Base-by-base conservation (phyloP, 1,140 invertebrate genomes). In the Marisa cornuarietis region DNA sequence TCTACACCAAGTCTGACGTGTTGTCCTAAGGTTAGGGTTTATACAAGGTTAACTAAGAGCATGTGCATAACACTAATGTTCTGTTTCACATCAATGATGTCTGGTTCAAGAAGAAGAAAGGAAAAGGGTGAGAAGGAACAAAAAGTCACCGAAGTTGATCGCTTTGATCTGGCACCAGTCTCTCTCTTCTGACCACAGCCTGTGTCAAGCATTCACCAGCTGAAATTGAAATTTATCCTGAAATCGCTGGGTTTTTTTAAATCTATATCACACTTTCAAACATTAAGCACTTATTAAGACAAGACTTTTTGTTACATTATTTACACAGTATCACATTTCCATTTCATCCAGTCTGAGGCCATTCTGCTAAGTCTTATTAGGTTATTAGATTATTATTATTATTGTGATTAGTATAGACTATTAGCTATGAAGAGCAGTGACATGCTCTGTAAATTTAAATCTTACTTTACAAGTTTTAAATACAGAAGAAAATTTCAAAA, bases 151-250 rank as follows among this genome's bases (percentile, higher is more conserved):
- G 58, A 24, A 61, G 26, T n/a, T 79, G 78, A 14, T 79, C 16
- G 11, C 58, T 22, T 52, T 74, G 26, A 24, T 79, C 78, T 11
- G 78, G 78, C 16, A 63, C 71, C 9, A 79, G 52, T 22, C 51
- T n/a, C 22, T 61, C 31, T 18, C 51, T 77, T 20, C 72, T 69
- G 31, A 76, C 65, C n/a, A 14, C n/a, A 16, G 54, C 66, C 42
- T 73, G 18, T 61, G 20, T 42, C 10, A 72, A 51, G 61, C 68
- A 71, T 31, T 72, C 31, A 4, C 58, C 74, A 71, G 54, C 75
- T 78, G 31, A 1, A 26, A 77, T n/a, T 42, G 31, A 42, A 42
- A 42, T 42, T 42, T 6, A 42, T 42, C 31, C 31, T 42, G 2
- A 6, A 42, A 42, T 42, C n/a, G 31, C 31, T 42, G 31, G 31